Conservation (phyloP, 2,797 vertebrate species). For the Borostomias antarcticus region DNA sequence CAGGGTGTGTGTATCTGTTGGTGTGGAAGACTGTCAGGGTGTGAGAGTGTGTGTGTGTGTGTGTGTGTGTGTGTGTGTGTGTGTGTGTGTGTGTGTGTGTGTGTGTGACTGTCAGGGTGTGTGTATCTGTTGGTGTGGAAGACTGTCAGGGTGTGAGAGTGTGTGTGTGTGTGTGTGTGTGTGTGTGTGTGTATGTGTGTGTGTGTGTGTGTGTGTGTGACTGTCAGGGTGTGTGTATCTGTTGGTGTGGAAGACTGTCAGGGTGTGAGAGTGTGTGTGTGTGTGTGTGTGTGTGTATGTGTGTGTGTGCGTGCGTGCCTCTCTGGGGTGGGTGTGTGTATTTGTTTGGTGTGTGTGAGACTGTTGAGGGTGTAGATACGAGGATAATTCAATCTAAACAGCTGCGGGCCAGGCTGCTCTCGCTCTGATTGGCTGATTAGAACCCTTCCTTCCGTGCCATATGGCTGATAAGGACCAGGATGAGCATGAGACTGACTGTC, state of each 20-base stretch:
- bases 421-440: slow-evolving; percentile 4
- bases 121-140: too few species aligned
- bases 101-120: background rate
- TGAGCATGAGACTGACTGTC: background rate
- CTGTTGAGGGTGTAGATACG: background rate
- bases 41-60: too few species aligned
- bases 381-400: slow-evolving; percentile 3
- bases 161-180: slow-evolving; percentile 8
- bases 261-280: slow-evolving; percentile 3
- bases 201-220: background rate
- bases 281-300: slow-evolving; percentile 6
- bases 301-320: too few species aligned
- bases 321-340: slow-evolving; percentile 4
- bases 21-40: too few species aligned
- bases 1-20: too few species aligned
- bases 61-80: background rate
- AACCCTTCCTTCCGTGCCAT: background rate
- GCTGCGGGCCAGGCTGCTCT: background rate
- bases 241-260: too few species aligned
- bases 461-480: slow-evolving; percentile 6
- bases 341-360: slow-evolving; percentile 7
- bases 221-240: background rate
- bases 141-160: background rate
- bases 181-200: background rate
- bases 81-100: background rate